phyloP scores from a whole-genome alignment of 2,113 vertebrate genomes.

The Beaufortia kweichowensis region DNA sequence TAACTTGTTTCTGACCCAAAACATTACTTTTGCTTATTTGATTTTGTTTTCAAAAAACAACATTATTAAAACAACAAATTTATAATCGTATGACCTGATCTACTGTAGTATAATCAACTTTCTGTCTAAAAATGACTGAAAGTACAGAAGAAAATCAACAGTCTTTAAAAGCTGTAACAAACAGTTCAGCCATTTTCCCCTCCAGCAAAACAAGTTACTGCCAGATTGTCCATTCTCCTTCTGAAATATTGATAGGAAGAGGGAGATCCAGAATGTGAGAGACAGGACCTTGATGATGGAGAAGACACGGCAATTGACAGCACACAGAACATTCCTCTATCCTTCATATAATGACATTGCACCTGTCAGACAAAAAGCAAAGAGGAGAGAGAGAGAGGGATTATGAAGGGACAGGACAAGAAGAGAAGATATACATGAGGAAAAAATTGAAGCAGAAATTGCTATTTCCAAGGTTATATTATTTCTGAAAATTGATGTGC shows the following conservation, averaged over 20 bases:
- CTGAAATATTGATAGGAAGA: constrained; percentile 19
- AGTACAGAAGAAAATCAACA: background rate
- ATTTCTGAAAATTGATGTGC: constrained; percentile 18
- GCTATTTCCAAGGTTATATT: constrained; percentile 44
- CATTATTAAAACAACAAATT: too few species aligned
- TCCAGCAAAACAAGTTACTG: constrained; percentile 19
- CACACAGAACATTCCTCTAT: constrained; percentile 47
- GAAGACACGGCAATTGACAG: constrained; percentile 48
- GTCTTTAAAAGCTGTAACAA: constrained; percentile 14
- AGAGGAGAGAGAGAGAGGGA: background rate
- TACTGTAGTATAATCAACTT: too few species aligned
- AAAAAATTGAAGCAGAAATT: constrained; percentile 34
- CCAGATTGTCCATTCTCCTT: constrained; percentile 8
- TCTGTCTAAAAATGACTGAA: background rate
- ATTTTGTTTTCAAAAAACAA: too few species aligned
- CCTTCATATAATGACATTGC: constrained; percentile 55
- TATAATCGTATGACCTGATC: too few species aligned
- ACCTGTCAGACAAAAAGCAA: constrained; percentile 51
- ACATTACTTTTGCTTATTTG: too few species aligned
- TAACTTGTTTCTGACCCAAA: too few species aligned
- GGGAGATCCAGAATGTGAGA: constrained; percentile 33
- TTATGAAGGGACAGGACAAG: constrained; percentile 21
- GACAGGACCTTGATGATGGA: constrained; percentile 26
- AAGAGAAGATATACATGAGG: background rate
- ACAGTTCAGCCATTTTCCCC: background rate